A percentile compares a stretch with the other conserved stretches of the same genome.
phyloP scores from a whole-genome alignment of 2,113 vertebrate species.

The Centropristis striata region DNA sequence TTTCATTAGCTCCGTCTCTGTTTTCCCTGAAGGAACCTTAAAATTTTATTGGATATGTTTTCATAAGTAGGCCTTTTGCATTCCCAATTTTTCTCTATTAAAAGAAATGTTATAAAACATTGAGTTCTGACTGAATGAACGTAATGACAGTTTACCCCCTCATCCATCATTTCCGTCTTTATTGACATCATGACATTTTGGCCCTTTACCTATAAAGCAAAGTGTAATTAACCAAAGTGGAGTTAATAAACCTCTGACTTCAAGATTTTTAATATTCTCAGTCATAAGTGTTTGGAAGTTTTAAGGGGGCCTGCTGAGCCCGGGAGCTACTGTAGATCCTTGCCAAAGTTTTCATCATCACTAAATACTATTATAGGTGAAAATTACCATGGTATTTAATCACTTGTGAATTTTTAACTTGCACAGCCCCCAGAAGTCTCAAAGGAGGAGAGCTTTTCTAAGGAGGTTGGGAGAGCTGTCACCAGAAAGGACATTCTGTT shows the following conservation, averaged over 20 bases:
- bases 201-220: not conserved
- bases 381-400: not conserved
- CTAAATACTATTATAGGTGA: not conserved
- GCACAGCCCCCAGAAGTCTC: not conserved
- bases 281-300: not conserved
- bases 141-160: not conserved
- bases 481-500: constrained; percentile 9
- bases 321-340: not conserved
- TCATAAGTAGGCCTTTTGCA: too few species aligned
- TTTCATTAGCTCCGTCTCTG: constrained; percentile 7
- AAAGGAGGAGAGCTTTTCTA: not conserved
- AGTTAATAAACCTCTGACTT: constrained; percentile 2
- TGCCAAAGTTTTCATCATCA: not conserved
- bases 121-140: not conserved
- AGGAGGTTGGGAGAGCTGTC: constrained; percentile 3
- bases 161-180: not conserved
- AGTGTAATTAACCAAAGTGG: not conserved
- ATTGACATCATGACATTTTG: not conserved
- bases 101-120: not conserved
- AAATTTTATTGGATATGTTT: not conserved
- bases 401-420: constrained; percentile 17
- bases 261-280: not conserved
- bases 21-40: not conserved
- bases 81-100: not conserved
- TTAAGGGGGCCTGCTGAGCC: not conserved